These are phyloP conservation scores for Mergus octosetaceus DNA, from an alignment of 2,797 vertebrate species.

Conservation along the genomic window DNA sequence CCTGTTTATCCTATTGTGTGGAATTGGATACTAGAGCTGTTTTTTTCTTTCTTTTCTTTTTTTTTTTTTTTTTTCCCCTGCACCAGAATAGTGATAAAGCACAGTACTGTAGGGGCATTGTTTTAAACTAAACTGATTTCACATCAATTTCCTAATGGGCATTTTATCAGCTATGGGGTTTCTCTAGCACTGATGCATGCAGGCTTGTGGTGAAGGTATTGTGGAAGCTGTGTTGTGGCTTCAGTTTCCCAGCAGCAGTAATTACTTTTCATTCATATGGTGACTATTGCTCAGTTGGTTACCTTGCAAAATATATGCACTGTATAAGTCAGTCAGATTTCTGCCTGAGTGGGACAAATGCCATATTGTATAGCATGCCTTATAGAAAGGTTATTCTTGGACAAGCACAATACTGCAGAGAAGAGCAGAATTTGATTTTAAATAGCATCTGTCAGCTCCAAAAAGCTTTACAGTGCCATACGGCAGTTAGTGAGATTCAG, in stretches of 20 bases:
- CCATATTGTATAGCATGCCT: slow-evolving; percentile 8
- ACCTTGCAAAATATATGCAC: background rate
- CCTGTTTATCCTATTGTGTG: background rate
- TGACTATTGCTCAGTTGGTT: slow-evolving; percentile 53
- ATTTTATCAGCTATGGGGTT: background rate
- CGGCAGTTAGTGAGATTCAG: slow-evolving; percentile 33
- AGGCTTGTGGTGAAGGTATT: slow-evolving; percentile 38
- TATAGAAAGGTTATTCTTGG: slow-evolving; percentile 46
- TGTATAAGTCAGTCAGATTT: slow-evolving; percentile 9
- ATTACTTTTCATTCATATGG: slow-evolving; percentile 63
- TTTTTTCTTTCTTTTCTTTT: background rate
- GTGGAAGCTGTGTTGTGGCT: slow-evolving; percentile 43
- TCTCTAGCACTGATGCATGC: slow-evolving; percentile 33
- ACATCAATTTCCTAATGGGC: background rate
- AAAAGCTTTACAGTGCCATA: slow-evolving; percentile 3
- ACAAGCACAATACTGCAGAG: slow-evolving; percentile 12
- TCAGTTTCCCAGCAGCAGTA: slow-evolving; percentile 36
- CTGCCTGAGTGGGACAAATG: slow-evolving; percentile 31
- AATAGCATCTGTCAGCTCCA: slow-evolving; percentile 25
- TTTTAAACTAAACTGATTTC: slow-evolving; percentile 28
- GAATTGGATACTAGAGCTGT: background rate
- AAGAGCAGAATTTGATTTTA: slow-evolving; percentile 49
- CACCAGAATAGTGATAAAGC: background rate
- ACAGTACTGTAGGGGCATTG: background rate
- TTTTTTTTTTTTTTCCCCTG: background rate